Evolutionary conservation across 2,888 invertebrate genomes (phyloP), one percentile per base, ranked within the genome.

Genomic region (Melitaea athalia): DNA sequence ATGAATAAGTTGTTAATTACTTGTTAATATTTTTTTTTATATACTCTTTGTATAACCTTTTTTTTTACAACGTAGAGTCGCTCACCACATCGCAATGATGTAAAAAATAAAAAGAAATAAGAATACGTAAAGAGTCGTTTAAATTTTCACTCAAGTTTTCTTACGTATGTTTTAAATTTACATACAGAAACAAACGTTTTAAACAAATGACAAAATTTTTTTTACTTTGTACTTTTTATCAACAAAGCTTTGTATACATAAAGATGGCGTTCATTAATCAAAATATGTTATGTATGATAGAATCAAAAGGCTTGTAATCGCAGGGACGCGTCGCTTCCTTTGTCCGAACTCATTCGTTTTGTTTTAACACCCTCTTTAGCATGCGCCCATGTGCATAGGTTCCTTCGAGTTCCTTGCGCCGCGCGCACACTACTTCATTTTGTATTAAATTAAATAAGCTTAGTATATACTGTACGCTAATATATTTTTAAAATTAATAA

Each of bases 301-400:
- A 88, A 86, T 89, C 87, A 88, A 91, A 91, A 90, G 89, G 82
- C 83, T 82, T 81, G 83, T 84, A 81, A 85, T 85, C 82, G 82
- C 81, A 79, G 85, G 78, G 81, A 80, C 86, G 84, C 80, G 85
- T 84, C 84, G 89, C 86, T 90, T 91, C 87, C 91, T 92, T 92
- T 92, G 92, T 92, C 91, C 88, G 78, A 84, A 82, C 85, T 91
- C 92, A 92, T 92, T 85, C 92, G 92, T 92, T 92, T 92, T 92
- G 92, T 92, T 89, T 90, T 89, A 91, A 92, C 92, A 85, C 92
- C 92, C 92, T 90, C 88, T 91, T 89, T 87, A 89, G 89, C 85
- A 87, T 87, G 87, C 85, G 83, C 82, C 86, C 87, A 86, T 85
- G 79, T 84, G 81, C 81, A 85, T 82, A 85, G 81, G 38, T 38